Evolutionary conservation across 2,797 vertebrate genomes (phyloP).

Genomic region (Geotrypetes seraphini): DNA sequence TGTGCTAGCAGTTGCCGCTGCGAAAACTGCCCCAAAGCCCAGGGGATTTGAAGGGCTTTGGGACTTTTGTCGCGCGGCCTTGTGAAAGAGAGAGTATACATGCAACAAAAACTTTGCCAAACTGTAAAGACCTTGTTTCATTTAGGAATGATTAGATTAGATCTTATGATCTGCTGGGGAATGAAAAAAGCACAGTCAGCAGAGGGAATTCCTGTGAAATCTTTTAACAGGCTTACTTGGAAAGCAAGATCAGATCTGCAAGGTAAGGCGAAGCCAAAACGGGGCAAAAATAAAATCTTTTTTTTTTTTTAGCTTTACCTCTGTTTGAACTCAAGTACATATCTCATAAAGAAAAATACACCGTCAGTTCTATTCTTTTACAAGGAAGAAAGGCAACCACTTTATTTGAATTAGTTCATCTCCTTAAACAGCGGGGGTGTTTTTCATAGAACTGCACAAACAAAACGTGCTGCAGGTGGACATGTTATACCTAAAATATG

Average conservation of each 20-base stretch:
- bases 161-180: not conserved
- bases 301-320: slow-evolving; percentile 42
- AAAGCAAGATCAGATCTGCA: not conserved
- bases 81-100: no score
- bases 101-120: not conserved
- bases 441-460: no score
- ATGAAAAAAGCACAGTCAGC: slow-evolving; percentile 5
- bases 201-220: not conserved
- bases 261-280: slow-evolving; percentile 15
- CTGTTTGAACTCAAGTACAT: slow-evolving; percentile 23
- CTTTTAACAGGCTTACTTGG: not conserved
- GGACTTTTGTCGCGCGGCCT: no score
- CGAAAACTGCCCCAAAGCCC: no score
- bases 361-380: slow-evolving; percentile 11
- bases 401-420: no score
- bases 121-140: not conserved
- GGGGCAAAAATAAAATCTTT: no score
- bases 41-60: no score
- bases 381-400: no score
- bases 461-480: no score
- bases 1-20: no score
- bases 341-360: slow-evolving; percentile 35
- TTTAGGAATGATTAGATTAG: not conserved
- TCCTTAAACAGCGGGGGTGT: no score
- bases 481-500: no score